Evolutionary conservation across 2,888 invertebrate genomes (phyloP).

Genomic region (Acrocera orbiculus): DNA sequence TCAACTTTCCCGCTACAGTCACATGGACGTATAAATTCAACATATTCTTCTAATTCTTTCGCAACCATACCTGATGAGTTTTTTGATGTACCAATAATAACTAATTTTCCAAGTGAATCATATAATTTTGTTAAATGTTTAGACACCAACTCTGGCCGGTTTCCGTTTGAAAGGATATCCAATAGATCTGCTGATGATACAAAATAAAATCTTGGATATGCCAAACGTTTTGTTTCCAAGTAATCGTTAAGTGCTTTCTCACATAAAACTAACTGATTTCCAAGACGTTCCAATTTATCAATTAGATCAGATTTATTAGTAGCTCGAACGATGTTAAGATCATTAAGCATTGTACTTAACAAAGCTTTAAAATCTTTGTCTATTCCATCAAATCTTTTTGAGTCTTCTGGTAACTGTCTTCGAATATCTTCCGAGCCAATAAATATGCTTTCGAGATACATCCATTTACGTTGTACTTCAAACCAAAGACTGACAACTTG

Average conservation of each 20-base stretch:
- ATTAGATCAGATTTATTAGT: slow-evolving; percentile 62
- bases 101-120: slow-evolving; percentile 68
- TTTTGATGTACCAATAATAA: slow-evolving; percentile 38
- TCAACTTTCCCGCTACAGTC: slow-evolving; percentile 88
- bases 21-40: slow-evolving; percentile 46
- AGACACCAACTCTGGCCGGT: slow-evolving; percentile 62
- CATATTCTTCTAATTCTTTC: slow-evolving; percentile 62
- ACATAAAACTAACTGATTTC: slow-evolving; percentile 57
- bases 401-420: slow-evolving; percentile 77
- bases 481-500: slow-evolving; percentile 67
- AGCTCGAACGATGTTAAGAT: slow-evolving; percentile 69
- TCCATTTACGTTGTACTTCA: slow-evolving; percentile 89
- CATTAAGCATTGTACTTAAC: slow-evolving; percentile 41
- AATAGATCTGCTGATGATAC: slow-evolving; percentile 85
- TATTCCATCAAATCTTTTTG: slow-evolving; percentile 69
- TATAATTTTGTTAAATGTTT: slow-evolving; percentile 81
- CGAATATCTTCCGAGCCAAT: slow-evolving; percentile 91
- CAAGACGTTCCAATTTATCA: slow-evolving; percentile 57
- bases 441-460: slow-evolving; percentile 86
- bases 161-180: slow-evolving; percentile 62
- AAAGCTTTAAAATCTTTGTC: slow-evolving; percentile 66
- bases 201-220: slow-evolving; percentile 91
- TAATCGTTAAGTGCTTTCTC: slow-evolving; percentile 92
- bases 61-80: slow-evolving; percentile 60
- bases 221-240: slow-evolving; percentile 81